Evolutionary conservation across 2,888 invertebrate genomes (phyloP), one percentile per base, ranked within the genome.

Genomic region (Vannuccia rotundouncinata): DNA sequence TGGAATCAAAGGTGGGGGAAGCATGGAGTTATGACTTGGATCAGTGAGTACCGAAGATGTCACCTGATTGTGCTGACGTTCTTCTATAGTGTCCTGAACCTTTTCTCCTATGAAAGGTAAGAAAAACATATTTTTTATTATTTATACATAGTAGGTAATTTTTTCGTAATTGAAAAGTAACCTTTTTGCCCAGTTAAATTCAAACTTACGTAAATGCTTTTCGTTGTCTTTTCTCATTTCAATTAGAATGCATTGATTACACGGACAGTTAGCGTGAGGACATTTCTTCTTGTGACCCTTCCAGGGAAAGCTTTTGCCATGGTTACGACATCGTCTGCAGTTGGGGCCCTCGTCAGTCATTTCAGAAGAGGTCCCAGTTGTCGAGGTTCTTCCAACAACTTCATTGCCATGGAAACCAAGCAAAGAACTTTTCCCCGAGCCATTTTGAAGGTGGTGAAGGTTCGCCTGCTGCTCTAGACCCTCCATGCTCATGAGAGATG

Each of bases 231-330:
- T 80, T 27, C 80, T 31, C 45, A 59, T 45, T 0, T 31, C 29
- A 1, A 80, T 80, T 28, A 80, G 59, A n/a, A 45, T 1, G 28
- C 80, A 80, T 31, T 29, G 29, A 25, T 29, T 28, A 79, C 80
- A 80, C 0, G 59, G 10, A 59, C 80, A 80, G 59, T 45, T 31
- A 30, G 28, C 30, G 59, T 79, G 29, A 0, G 30, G 79, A 29
- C 80, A 80, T 25, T 79, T 78, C 31, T 79, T 78, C 59, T 80
- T 80, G 30, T 80, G 80, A 1, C 80, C 80, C 31, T 79, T 78
- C 80, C 80, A 80, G n/a, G 76, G 79, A 78, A 45, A 29, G 22
- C 28, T 31, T 59, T 59, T 29, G 29, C 80, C 80, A 30, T 80
- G 80, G 59, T 80, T 80, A 27, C 80, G 25, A 79, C 80, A 80